Conservation (phyloP, 2,797 vertebrate species). For the Melanotaenia maccullochi region DNA sequence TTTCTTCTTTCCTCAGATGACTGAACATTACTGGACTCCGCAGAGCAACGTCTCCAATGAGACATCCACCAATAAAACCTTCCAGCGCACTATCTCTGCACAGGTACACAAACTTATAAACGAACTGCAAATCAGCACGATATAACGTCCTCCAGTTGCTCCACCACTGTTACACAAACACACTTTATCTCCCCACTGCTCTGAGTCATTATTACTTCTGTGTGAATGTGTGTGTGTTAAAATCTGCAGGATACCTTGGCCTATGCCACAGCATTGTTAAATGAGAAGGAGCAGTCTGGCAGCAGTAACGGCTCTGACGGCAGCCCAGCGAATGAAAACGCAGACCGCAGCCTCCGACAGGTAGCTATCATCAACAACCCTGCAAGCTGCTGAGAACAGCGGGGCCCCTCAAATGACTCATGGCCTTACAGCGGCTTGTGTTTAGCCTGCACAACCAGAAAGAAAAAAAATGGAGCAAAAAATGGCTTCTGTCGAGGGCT, state of each 20-base stretch:
- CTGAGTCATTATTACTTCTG: background rate
- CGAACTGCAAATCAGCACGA: background rate
- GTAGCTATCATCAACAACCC: conserved; percentile 69
- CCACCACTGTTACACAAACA: background rate
- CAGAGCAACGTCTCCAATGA: conserved; percentile 98
- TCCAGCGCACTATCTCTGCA: conserved; percentile 98
- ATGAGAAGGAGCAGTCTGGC: conserved; percentile 98
- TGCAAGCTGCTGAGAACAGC: background rate
- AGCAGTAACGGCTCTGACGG: conserved; percentile 98
- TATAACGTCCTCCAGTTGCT: background rate
- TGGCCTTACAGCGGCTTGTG: conserved; percentile 1
- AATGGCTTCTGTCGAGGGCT: conserved; percentile 39
- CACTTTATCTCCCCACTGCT: background rate
- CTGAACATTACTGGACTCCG: conserved; percentile 98
- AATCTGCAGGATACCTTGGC: conserved; percentile 91
- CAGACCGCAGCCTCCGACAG: conserved; percentile 93
- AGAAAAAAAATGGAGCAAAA: conserved; percentile 40
- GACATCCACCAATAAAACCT: conserved; percentile 98
- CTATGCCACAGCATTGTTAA: conserved; percentile 95
- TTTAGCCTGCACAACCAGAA: conserved; percentile 23
- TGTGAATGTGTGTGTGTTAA: conserved; percentile 25
- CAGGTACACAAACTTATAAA: conserved; percentile 83
- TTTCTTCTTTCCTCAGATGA: conserved; percentile 88
- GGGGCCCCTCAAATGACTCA: conserved; percentile 33
- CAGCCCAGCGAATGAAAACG: conserved; percentile 95